Evolutionary conservation across 2,797 vertebrate species (phyloP).

Genomic region (Mus spretus): DNA sequence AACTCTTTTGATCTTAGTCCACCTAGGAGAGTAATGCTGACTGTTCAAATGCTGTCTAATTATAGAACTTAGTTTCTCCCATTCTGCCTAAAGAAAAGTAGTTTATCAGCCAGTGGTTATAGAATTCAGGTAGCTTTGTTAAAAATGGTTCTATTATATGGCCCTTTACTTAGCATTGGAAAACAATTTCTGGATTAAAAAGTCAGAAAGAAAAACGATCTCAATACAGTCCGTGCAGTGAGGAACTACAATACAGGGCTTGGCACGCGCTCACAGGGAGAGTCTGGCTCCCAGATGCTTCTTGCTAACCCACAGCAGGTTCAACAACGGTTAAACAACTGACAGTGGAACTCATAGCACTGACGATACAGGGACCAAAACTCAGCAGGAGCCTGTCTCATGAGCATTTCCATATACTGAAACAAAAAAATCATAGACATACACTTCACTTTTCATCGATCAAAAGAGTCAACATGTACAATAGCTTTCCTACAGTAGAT

Average conservation of each 20-base stretch:
- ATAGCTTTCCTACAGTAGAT: slow-evolving; percentile 42
- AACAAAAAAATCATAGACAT: slow-evolving; percentile 67
- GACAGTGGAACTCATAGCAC: slow-evolving; percentile 79
- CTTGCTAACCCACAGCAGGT: slow-evolving; percentile 82
- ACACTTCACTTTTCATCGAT: not conserved
- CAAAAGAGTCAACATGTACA: slow-evolving; percentile 18
- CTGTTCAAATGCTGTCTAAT: slow-evolving; percentile 76
- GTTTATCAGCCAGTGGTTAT: slow-evolving; percentile 58
- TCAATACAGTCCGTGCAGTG: slow-evolving; percentile 82
- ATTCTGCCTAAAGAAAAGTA: slow-evolving; percentile 72
- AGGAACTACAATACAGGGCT: slow-evolving; percentile 87
- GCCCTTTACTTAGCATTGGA: slow-evolving; percentile 69
- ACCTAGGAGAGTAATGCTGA: slow-evolving; percentile 80
- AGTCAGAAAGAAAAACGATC: slow-evolving; percentile 85
- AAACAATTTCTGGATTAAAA: slow-evolving; percentile 79
- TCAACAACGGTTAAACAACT: slow-evolving; percentile 85
- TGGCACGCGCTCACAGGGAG: slow-evolving; percentile 88
- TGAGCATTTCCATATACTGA: slow-evolving; percentile 71
- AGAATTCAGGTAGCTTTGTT: slow-evolving; percentile 77
- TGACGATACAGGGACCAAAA: slow-evolving; percentile 77
- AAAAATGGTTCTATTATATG: slow-evolving; percentile 80
- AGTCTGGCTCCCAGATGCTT: slow-evolving; percentile 90
- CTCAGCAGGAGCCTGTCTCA: slow-evolving; percentile 60
- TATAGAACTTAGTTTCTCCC: slow-evolving; percentile 75
- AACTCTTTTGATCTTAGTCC: slow-evolving; percentile 74